Conservation (phyloP, 2,888 invertebrate genomes). For the Patella caerulea region DNA sequence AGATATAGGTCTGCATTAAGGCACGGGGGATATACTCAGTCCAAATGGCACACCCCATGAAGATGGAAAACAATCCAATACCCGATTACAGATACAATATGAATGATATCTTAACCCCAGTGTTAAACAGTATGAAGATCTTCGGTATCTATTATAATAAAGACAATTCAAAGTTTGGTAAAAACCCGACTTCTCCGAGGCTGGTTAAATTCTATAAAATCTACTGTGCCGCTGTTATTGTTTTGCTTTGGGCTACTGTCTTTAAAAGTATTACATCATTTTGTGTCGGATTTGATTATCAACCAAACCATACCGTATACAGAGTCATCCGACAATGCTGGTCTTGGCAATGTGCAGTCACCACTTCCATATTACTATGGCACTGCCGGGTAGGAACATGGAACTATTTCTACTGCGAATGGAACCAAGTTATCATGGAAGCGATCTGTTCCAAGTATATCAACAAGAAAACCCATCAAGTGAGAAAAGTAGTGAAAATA, state of each 20-base stretch:
- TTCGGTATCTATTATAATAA: not conserved
- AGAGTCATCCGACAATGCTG: not conserved
- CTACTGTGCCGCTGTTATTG: not conserved
- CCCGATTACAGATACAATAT: too few species aligned
- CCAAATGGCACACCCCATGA: too few species aligned
- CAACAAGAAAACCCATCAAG: too few species aligned
- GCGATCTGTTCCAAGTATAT: not conserved
- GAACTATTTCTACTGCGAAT: not conserved
- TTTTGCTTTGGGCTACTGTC: not conserved
- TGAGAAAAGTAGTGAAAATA: too few species aligned
- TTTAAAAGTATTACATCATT: not conserved
- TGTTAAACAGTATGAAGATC: not conserved
- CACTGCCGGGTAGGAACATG: not conserved
- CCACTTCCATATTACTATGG: not conserved
- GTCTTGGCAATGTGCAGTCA: not conserved
- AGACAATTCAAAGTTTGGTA: not conserved
- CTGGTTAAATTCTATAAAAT: not conserved
- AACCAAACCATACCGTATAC: not conserved
- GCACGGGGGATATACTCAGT: too few species aligned
- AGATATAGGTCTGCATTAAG: too few species aligned
- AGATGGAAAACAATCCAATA: too few species aligned
- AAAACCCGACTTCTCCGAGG: not conserved
- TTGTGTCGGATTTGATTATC: not conserved
- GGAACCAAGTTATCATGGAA: not conserved
- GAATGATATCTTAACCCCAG: not conserved